A percentile compares a stretch with the other conserved stretches of the same genome.
These are phyloP conservation scores for Lycophotia porphyrea DNA, from an alignment of 2,888 invertebrate species.

Conservation along the genomic window DNA sequence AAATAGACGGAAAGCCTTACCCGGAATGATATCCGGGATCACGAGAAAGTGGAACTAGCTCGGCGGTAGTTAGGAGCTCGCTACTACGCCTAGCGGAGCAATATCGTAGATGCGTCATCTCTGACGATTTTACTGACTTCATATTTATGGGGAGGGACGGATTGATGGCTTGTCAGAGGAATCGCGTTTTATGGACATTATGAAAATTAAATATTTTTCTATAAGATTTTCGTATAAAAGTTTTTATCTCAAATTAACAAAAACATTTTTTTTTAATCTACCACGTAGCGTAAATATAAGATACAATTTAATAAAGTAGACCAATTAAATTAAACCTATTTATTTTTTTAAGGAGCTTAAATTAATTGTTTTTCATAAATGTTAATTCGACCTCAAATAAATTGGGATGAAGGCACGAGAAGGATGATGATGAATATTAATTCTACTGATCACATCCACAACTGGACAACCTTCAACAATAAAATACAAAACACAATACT, in stretches of 20 bases:
- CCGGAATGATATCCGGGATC: slow-evolving; percentile 83
- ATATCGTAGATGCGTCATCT: slow-evolving; percentile 66
- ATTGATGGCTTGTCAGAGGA: slow-evolving; percentile 44
- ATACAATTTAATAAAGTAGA: not conserved
- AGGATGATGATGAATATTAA: not conserved
- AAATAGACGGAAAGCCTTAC: slow-evolving; percentile 85
- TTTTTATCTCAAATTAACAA: not conserved
- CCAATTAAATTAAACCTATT: not conserved
- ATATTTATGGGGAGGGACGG: slow-evolving; percentile 60
- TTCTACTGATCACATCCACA: not conserved
- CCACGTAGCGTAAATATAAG: not conserved
- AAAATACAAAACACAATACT: slow-evolving; percentile 5
- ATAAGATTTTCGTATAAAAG: not conserved
- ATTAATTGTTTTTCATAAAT: not conserved
- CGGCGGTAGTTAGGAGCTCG: slow-evolving; percentile 61
- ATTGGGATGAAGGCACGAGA: not conserved
- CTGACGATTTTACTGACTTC: slow-evolving; percentile 59
- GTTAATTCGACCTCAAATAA: not conserved
- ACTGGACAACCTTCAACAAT: not conserved
- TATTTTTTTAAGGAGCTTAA: not conserved
- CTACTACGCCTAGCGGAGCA: slow-evolving; percentile 65
- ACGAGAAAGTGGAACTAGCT: slow-evolving; percentile 67
- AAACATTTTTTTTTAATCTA: not conserved
- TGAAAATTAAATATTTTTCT: slow-evolving; percentile 10
- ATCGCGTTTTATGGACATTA: slow-evolving; percentile 18